These are phyloP conservation scores for Trididemnum clinides DNA, from an alignment of 23 tunicate genomes.

Conservation along the genomic window DNA sequence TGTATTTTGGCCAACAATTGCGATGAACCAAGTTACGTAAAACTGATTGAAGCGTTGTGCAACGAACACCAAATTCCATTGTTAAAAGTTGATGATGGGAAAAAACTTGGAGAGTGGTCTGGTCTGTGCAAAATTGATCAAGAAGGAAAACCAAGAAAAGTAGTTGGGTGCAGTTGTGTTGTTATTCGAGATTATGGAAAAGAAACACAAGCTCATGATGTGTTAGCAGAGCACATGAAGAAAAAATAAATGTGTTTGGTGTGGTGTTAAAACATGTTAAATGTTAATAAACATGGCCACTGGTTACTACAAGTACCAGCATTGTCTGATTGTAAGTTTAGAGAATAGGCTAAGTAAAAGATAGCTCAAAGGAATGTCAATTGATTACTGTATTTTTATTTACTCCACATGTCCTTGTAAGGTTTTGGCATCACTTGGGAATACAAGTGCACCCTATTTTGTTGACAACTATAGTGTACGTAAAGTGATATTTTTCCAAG, in stretches of 20 bases:
- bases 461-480: no score
- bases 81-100: constrained; percentile 86
- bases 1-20: constrained; percentile 96
- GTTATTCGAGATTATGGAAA: constrained; percentile 93
- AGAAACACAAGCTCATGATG: constrained; percentile 92
- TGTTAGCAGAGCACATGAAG: constrained; percentile 78
- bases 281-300: no score
- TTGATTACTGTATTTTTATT: no score
- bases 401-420: no score
- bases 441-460: no score
- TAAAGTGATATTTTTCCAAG: no score
- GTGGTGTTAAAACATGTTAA: not conserved
- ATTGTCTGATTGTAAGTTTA: not conserved
- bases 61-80: constrained; percentile 85
- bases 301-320: no score
- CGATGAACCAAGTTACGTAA: constrained; percentile 90
- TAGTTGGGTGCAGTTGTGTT: constrained; percentile 96
- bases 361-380: not conserved
- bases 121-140: constrained; percentile 97
- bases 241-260: constrained; percentile 26
- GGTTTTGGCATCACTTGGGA: no score
- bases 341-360: not conserved
- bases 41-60: constrained; percentile 91
- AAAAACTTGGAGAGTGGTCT: constrained; percentile 94
- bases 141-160: constrained; percentile 96